Percentiles rank a stretch among this genome's conserved stretches.
These are phyloP conservation scores for Chlorocebus sabaeus DNA, from an alignment of 2,113 vertebrate genomes.

Conservation along the genomic window DNA sequence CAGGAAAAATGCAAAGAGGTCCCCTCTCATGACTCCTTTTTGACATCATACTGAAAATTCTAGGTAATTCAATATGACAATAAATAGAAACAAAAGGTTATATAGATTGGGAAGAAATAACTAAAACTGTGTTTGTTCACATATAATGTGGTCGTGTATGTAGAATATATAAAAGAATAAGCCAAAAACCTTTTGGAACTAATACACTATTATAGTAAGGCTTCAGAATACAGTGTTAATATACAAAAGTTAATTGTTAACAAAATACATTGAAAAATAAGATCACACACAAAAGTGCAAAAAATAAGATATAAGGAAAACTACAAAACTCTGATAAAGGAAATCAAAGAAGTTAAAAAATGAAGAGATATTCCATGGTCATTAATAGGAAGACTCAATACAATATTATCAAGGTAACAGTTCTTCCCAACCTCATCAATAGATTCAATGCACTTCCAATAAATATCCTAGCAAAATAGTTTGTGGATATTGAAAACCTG, in stretches of 20 bases:
- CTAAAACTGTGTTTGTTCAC: background rate
- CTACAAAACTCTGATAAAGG: too few species aligned
- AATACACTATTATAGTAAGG: background rate
- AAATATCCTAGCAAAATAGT: too few species aligned
- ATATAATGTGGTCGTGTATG: background rate
- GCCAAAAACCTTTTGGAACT: background rate
- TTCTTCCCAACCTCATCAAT: too few species aligned
- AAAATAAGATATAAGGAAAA: too few species aligned
- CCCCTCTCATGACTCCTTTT: background rate
- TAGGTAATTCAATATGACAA: background rate
- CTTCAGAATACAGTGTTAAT: background rate
- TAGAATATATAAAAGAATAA: background rate
- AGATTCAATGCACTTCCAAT: too few species aligned
- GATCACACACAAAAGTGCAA: too few species aligned
- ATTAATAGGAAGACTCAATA: too few species aligned
- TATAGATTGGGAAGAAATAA: background rate
- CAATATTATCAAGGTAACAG: too few species aligned
- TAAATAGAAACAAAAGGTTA: background rate
- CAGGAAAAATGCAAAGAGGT: background rate
- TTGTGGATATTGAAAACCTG: too few species aligned
- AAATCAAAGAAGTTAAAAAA: too few species aligned
- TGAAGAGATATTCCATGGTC: too few species aligned
- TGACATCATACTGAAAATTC: background rate
- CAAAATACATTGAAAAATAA: background rate
- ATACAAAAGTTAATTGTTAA: background rate